Evolutionary conservation across 92 coral and sea anemone species (phyloP), one percentile per base, ranked within the genome.

Genomic region (Phymanthus crucifer): DNA sequence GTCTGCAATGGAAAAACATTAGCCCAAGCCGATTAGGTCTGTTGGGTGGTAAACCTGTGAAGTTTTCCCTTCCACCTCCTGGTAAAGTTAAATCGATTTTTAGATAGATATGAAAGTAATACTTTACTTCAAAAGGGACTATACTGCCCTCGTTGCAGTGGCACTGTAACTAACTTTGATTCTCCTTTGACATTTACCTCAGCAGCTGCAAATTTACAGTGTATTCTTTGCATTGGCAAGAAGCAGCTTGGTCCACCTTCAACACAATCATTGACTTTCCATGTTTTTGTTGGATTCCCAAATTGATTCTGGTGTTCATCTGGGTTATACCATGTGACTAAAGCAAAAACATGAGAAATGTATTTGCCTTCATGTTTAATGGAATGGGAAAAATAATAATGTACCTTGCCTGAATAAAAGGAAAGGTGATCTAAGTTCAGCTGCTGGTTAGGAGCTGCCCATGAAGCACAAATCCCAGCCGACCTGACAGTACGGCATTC

Each of bases 191-290:
- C 50, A 18, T 31, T 33, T 33, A 72, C 40, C 18, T 73, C 54
- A 40, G 84, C 71, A 45, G 72, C 69, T 16, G 77, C 58, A 57
- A 61, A 81, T 50, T 38, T 77, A 3, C 47, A 76, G 38, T 76
- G 80, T 35, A 87, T 76, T 76, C 90, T 69, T 57, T 86, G 83
- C 1, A 82, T 80, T 57, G 83, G 90, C 74, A 87, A 58, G 69
- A 82, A 87, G 18, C 61, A 74, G 34, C 77, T 54, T 33, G 83
- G 83, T 40, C 87, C 90, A 70, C 78, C 46, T 19, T 57, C 52
- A 47, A 80, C 79, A 69, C 50, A 86, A 24, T 76, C 74, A 23
- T 35, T 76, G 23, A 78, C 87, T 68, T 35, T 58, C 87, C 87
- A 82, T 6, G 76, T 77, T 17, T 75, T 65, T 23, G 75, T 48